Evolutionary conservation across 2,113 vertebrate genomes (phyloP).

Genomic region (Crypturellus undulatus): DNA sequence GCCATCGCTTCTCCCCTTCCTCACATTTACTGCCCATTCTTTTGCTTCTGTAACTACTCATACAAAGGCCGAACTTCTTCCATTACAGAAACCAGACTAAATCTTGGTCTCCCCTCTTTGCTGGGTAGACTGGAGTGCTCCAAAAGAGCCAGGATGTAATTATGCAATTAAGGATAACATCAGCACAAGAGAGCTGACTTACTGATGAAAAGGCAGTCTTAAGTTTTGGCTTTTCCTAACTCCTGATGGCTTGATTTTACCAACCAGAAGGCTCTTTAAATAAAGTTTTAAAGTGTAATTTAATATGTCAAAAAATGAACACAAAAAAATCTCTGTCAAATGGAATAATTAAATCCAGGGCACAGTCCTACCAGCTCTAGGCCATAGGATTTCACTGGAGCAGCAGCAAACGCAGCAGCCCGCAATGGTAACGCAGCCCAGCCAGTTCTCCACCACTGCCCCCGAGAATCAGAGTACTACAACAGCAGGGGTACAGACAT

Average conservation of each 20-base stretch:
- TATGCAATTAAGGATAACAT: slow-evolving; percentile 51
- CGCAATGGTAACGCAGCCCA: neutral
- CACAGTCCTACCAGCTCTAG: neutral
- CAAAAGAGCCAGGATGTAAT: slow-evolving; percentile 25
- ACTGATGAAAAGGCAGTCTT: neutral
- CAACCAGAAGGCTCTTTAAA: neutral
- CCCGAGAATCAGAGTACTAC: neutral
- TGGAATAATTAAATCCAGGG: neutral
- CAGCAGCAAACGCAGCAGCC: neutral
- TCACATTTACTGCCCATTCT: neutral
- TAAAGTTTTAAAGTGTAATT: neutral
- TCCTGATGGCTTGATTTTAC: slow-evolving; percentile 12
- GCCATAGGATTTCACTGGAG: neutral
- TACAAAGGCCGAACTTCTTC: neutral
- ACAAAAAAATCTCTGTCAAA: neutral
- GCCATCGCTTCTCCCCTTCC: neutral
- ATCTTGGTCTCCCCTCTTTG: neutral
- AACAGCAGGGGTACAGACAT: neutral
- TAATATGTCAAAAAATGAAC: neutral
- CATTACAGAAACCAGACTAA: slow-evolving; percentile 25
- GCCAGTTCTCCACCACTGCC: neutral
- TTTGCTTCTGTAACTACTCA: neutral
- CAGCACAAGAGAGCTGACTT: slow-evolving; percentile 29
- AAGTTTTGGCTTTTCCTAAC: neutral
- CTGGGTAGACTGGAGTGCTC: slow-evolving; percentile 18